These are phyloP conservation scores for Norana najaformis DNA, from an alignment of 2,888 invertebrate genomes.

Conservation along the genomic window DNA sequence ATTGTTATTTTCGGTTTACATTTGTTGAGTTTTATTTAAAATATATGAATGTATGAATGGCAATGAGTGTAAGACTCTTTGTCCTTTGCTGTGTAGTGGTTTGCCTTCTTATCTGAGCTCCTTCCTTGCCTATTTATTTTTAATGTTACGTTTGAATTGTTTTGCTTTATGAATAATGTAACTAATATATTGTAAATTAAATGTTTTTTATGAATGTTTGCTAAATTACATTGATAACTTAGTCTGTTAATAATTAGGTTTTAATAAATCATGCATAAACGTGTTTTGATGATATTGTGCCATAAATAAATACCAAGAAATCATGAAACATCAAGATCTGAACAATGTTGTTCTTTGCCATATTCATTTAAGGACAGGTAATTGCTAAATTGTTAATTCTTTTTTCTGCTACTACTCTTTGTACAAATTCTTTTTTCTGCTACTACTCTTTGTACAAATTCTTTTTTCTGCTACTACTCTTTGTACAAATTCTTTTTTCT, in stretches of 20 bases:
- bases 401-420: background rate
- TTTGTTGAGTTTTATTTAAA: background rate
- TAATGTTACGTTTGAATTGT: background rate
- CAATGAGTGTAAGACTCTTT: background rate
- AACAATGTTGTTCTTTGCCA: background rate
- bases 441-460: background rate
- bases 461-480: background rate
- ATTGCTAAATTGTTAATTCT: background rate
- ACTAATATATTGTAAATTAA: constrained; percentile 6
- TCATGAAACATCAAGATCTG: background rate
- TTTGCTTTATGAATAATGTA: background rate
- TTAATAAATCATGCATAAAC: background rate
- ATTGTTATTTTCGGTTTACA: background rate
- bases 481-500: background rate
- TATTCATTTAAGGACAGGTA: background rate
- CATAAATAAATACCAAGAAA: background rate
- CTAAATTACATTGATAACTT: background rate
- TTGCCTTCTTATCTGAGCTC: background rate
- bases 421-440: background rate
- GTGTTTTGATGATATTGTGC: background rate
- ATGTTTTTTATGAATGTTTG: background rate
- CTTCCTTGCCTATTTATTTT: background rate
- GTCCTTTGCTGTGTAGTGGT: background rate
- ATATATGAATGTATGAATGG: too few species aligned
- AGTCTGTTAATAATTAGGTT: background rate